phyloP scores from a whole-genome alignment of 2,797 vertebrate genomes.

The Brotula barbata region DNA sequence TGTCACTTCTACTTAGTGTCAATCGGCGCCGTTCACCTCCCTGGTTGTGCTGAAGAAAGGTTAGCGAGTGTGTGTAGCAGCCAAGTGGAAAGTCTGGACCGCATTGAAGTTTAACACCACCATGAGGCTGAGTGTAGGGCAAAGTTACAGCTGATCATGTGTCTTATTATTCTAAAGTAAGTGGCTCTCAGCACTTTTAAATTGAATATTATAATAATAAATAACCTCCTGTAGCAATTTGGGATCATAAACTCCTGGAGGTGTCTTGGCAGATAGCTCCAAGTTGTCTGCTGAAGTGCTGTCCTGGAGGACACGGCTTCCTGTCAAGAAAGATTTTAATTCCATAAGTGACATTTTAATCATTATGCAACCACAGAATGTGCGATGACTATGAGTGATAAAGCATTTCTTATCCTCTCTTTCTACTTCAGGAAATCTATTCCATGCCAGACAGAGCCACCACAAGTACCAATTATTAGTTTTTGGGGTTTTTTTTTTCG shows the following conservation, averaged over 20 bases:
- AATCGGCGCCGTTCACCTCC: too few species aligned
- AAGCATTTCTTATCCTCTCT: neutral
- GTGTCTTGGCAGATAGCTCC: neutral
- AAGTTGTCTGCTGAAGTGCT: neutral
- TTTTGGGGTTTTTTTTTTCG: too few species aligned
- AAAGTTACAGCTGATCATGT: too few species aligned
- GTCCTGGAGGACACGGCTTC: neutral
- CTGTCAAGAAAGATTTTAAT: neutral
- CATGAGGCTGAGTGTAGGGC: too few species aligned
- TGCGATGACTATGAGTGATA: neutral
- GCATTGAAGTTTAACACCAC: too few species aligned
- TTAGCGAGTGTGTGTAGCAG: too few species aligned
- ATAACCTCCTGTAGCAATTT: conserved; percentile 4
- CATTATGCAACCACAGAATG: conserved; percentile 1
- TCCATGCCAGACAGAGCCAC: neutral
- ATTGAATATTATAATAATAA: neutral
- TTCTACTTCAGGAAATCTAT: conserved; percentile 2
- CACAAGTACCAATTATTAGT: too few species aligned
- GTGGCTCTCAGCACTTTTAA: neutral
- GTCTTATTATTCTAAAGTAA: neutral
- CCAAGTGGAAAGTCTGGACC: too few species aligned
- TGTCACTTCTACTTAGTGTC: too few species aligned
- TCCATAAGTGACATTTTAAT: conserved; percentile 9
- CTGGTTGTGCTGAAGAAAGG: too few species aligned
- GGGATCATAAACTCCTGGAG: neutral